Conservation (phyloP, 2,888 invertebrate genomes). For the Eurytoma californica region DNA sequence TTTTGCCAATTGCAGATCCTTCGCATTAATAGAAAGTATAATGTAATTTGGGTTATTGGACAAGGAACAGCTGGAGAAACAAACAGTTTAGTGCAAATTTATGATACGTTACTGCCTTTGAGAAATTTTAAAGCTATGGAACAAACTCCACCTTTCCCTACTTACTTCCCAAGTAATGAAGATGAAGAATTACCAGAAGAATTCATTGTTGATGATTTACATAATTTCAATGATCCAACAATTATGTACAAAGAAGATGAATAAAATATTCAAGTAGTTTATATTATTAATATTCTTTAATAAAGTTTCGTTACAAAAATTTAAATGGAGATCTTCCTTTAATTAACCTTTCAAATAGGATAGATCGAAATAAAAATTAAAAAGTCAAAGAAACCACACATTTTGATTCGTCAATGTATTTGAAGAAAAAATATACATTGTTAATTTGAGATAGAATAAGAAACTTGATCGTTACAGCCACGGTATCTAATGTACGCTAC, state of each 20-base stretch:
- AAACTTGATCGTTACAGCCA: constrained; percentile 60
- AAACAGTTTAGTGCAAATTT: constrained; percentile 86
- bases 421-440: constrained; percentile 58
- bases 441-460: constrained; percentile 56
- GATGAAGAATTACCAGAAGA: constrained; percentile 82
- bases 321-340: background rate
- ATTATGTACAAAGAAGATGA: constrained; percentile 79
- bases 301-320: constrained; percentile 53
- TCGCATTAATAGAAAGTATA: constrained; percentile 95
- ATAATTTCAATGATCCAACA: constrained; percentile 84
- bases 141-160: constrained; percentile 85
- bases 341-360: background rate
- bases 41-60: constrained; percentile 92
- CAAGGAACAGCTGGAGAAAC: constrained; percentile 88
- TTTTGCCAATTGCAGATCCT: constrained; percentile 82
- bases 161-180: constrained; percentile 80
- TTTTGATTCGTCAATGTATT: constrained; percentile 57
- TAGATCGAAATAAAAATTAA: constrained; percentile 6
- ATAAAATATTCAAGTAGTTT: constrained; percentile 46
- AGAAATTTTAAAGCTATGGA: constrained; percentile 72
- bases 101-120: constrained; percentile 85
- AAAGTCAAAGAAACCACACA: constrained; percentile 35
- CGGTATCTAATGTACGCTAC: constrained; percentile 64
- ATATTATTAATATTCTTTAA: constrained; percentile 37
- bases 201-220: constrained; percentile 85